Base-by-base conservation (phyloP, 2,113 vertebrate genomes). In the Phalacrocorax carbo region DNA sequence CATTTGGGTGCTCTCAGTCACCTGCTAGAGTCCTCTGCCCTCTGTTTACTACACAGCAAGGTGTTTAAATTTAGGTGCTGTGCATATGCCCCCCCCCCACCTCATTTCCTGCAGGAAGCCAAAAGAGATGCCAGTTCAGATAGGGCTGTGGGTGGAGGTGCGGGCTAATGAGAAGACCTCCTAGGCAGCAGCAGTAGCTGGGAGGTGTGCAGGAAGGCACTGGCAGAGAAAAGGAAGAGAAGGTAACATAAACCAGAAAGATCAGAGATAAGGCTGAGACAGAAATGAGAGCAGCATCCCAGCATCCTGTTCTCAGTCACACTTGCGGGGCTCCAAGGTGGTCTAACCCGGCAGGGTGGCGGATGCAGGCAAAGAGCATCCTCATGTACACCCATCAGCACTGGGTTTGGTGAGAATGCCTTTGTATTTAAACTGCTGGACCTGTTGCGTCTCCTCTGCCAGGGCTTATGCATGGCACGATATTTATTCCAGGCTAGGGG, bases 391-490 rank as follows among this genome's bases (percentile, higher is more conserved):
- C 15, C 34, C 19, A 0, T 12, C 70, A 15, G 60, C 0, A 8
- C 69, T 8, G 40, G 27, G 10, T 20, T 29, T 58, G 52, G 15
- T 15, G 32, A 27, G 40, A 61, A 70, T 49, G 2, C n/a, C 16
- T 38, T 54, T 70, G 55, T n/a, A 44, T 51, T 54, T 36, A 22
- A 64, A 22, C 38, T 21, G 38, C n/a, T 38, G 55, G 49, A 38
- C 19, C 19, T 54, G 8, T 5, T 52, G 7, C 62, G 69, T 62
- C 82, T 69, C 55, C 38, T 70, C n/a, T n/a, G 14, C 9, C 66
- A 75, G 78, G 68, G 11, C 6, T 90, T 21, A 18, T 0, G 0
- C 18, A 1, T 3, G 19, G 49, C 54, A 46, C 55, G 82, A 21
- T 23, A 36, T 71, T 76, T 68, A 68, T 82, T 57, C 38, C 42